Evolutionary conservation across 2,888 invertebrate species (phyloP).

Genomic region (Melanargia galathea): DNA sequence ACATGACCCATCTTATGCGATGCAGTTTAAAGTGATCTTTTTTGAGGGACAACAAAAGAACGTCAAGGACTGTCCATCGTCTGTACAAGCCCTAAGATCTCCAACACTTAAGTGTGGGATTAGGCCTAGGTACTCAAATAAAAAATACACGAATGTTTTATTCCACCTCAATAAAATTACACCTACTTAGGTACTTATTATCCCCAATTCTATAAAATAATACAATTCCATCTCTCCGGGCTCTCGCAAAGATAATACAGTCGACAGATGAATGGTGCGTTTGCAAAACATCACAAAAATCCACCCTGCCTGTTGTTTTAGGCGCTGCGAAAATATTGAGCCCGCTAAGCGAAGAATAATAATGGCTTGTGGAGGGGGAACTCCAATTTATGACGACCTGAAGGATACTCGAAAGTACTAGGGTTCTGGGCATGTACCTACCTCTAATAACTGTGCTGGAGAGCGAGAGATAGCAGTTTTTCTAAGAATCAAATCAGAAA

Average conservation of each 20-base stretch:
- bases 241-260: constrained; percentile 54
- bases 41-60: too few relatives aligned
- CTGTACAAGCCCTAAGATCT: too few relatives aligned
- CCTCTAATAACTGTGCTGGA: too few relatives aligned
- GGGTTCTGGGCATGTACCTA: not conserved
- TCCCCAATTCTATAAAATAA: constrained; percentile 14
- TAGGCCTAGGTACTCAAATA: too few relatives aligned
- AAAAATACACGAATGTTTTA: too few relatives aligned
- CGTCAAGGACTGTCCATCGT: too few relatives aligned
- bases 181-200: constrained; percentile 6
- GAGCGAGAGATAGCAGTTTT: too few relatives aligned
- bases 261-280: constrained; percentile 52
- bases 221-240: constrained; percentile 28
- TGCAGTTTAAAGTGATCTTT: too few relatives aligned
- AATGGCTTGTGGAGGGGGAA: constrained; percentile 44
- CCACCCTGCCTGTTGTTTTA: constrained; percentile 65
- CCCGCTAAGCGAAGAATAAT: constrained; percentile 70
- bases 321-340: constrained; percentile 69
- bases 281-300: constrained; percentile 61
- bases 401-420: not conserved
- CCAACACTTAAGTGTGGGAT: too few relatives aligned
- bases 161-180: not conserved
- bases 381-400: constrained; percentile 15
- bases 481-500: too few relatives aligned
- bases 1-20: too few relatives aligned